Base-by-base conservation (phyloP, 2,113 vertebrate species). In the Ramphastos sulfuratus region DNA sequence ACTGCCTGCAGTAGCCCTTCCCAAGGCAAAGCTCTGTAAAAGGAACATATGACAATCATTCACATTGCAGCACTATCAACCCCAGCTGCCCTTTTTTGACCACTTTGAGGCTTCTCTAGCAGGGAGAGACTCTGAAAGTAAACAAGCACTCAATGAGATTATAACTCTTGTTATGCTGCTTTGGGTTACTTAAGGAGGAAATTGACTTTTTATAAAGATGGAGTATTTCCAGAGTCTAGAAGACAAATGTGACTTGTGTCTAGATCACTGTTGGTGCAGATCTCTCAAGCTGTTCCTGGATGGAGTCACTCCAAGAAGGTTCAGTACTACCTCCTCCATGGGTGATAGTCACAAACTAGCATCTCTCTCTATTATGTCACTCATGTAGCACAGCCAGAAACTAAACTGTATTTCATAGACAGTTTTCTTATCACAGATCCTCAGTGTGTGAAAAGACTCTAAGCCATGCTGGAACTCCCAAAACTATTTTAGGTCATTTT, bases 281-380 rank as follows among this genome's bases (percentile, higher is more conserved):
- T n/a, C 84, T n/a, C 81, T 95, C 79, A 87, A 93, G 87, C 92
- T 95, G 92, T 92, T 96, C 72, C 58, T 72, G 60, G 44, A 92
- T 94, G 91, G 91, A 95, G 72, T 48, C 54, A 19, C 69, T 96
- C 82, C 89, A 96, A 74, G 54, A 92, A 71, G 61, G 82, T 87
- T 93, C 89, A 91, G 65, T 30, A 20, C 33, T 85, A 82, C 76
- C 76, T 77, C 50, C 86, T 50, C 59, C 63, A 50, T 42, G 24
- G 92, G 33, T 1, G 4, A 91, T 21, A 85, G 61, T 92, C 69
- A 92, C 61, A 78, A 60, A 83, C 33, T 15, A 37, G 12, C 2
- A 1, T 63, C 25, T 72, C 71, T 50, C 1, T 15, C 4, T 81
- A 66, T 66, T 71, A 52, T 17, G 37, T 18, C 80, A 64, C 46